Base-by-base conservation (phyloP, 2,888 invertebrate genomes). In the Drosophila tripunctata region DNA sequence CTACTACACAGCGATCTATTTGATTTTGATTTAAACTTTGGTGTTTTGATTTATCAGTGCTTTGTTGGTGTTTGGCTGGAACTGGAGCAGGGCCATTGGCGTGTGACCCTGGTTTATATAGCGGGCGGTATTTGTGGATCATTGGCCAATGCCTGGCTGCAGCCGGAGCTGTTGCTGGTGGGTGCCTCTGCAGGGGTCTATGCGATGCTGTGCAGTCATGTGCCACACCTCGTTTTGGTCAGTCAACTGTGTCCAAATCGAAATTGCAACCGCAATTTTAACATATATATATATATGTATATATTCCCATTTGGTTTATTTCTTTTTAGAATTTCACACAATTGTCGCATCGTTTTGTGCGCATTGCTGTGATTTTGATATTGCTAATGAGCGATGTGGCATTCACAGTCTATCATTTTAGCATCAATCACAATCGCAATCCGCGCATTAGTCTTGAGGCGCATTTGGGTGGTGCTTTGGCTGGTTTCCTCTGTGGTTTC, bases 111-210 rank as follows among this genome's bases (percentile, higher is more conserved):
- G 44, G 92, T 97, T 73, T 97, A 97, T 92, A 87, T 94, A 73
- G 93, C 94, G 7, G 97, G 97, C 17, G 95, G 96, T 69, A 92
- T 94, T 40, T 95, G 94, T 47, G 96, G 96, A 71, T 94, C 96
- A 27, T 92, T 96, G 65, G 95, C 95, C 40, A 95, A 95, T 1
- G 94, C 95, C 21, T 94, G 95, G 56, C 92, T 96, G 86, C 95
- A 96, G 90, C 95, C 96, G 21, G 92, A 92, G 64, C 94, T 96
- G 63, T 94, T 94, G 83, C 93, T 98, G 77, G 95, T 97, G 44
- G 98, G 98, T 15, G 96, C 97, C 31, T 97, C 97, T 0, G 97
- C 96, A 1, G 98, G 97, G 5, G 96, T 97, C 55, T 98, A 97
- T 91, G 96, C 97, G 19, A 92, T 98, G 73, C 93, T 98, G 66